These are phyloP conservation scores for Amphimallon solstitiale DNA, from an alignment of 2,888 invertebrate genomes.

Conservation along the genomic window DNA sequence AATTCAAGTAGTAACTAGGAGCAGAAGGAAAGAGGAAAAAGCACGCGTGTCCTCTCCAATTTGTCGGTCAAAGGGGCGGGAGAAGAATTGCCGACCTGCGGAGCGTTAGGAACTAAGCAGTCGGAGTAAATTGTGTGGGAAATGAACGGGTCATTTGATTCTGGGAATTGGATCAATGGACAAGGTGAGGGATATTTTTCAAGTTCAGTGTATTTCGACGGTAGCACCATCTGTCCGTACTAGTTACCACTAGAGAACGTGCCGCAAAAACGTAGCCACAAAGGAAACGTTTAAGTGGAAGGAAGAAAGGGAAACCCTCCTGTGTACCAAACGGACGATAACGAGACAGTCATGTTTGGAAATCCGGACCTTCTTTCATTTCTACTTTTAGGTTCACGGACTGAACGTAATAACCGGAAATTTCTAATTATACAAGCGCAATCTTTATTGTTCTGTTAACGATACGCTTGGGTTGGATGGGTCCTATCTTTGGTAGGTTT, in stretches of 20 bases:
- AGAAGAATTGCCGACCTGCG: constrained; percentile 12
- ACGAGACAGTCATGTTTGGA: constrained; percentile 8
- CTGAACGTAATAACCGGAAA: no score
- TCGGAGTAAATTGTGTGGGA: constrained; percentile 39
- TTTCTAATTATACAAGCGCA: no score
- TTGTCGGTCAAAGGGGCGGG: constrained; percentile 17
- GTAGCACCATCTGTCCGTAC: constrained; percentile 12
- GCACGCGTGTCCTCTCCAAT: constrained; percentile 27
- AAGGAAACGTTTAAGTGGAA: constrained; percentile 1
- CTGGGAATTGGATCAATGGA: constrained; percentile 32
- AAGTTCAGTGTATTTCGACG: constrained; percentile 2
- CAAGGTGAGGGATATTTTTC: constrained; percentile 29
- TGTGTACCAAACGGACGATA: not conserved
- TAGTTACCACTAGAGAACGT: constrained; percentile 1
- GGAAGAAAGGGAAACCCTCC: not conserved
- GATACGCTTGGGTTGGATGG: no score
- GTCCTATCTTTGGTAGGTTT: no score
- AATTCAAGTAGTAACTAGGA: no score
- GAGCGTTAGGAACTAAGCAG: constrained; percentile 53
- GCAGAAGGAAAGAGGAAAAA: not conserved
- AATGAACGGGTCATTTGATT: constrained; percentile 34
- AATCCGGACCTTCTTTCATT: constrained; percentile 1
- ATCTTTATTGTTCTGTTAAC: no score
- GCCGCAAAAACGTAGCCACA: not conserved
- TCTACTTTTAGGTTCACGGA: not conserved